A percentile compares a stretch with the other conserved stretches of the same genome.
phyloP scores from a whole-genome alignment of 2,113 vertebrate species.

The Lophotis ruficrista region DNA sequence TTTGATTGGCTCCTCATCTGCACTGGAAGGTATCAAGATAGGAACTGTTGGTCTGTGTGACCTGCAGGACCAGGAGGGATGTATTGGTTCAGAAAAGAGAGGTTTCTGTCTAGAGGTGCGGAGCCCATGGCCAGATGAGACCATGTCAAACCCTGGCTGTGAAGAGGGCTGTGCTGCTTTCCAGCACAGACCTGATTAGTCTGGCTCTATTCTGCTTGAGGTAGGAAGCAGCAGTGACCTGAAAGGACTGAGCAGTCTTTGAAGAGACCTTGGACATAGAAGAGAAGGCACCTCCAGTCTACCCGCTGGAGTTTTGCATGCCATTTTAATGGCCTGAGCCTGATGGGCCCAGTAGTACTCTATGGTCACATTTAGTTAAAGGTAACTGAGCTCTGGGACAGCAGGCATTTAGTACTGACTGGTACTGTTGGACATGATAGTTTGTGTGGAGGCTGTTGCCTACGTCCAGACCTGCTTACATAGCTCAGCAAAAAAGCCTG shows the following conservation, averaged over 20 bases:
- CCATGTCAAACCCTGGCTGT: accelerated
- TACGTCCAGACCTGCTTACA: background rate
- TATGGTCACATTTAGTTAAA: background rate
- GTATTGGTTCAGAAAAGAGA: background rate
- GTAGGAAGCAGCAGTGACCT: accelerated
- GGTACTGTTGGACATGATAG: background rate
- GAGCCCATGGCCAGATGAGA: background rate
- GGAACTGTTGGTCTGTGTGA: background rate
- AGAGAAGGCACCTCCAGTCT: background rate
- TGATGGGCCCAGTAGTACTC: background rate
- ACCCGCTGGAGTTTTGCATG: background rate
- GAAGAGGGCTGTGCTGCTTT: background rate
- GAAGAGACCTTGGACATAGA: background rate
- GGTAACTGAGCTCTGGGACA: background rate
- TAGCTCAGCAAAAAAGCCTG: background rate
- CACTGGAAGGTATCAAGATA: background rate
- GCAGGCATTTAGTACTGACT: background rate
- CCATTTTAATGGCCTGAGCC: background rate
- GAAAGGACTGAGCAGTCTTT: background rate
- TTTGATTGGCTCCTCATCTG: background rate
- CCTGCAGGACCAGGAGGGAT: background rate
- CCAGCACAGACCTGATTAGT: too few relatives aligned
- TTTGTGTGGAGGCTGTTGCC: background rate
- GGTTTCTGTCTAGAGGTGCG: background rate
- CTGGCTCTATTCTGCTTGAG: background rate